These are phyloP conservation scores for Cardiocondyla obscurior DNA, from an alignment of 1,140 invertebrate genomes.

Conservation along the genomic window DNA sequence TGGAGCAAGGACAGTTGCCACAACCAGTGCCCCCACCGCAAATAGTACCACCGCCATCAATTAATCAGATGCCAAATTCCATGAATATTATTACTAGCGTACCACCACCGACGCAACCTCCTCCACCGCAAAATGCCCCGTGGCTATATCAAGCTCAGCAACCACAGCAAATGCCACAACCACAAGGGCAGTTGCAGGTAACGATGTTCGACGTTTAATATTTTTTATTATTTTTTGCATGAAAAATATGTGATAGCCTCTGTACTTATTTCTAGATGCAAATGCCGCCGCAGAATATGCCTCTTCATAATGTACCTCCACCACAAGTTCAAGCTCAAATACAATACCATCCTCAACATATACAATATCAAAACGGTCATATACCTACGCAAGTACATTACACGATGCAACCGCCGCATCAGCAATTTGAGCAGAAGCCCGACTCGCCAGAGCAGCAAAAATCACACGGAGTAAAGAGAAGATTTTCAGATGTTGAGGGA, in stretches of 20 bases:
- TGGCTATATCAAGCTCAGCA: constrained; percentile 80
- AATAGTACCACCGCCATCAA: constrained; percentile 80
- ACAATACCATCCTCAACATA: constrained; percentile 80
- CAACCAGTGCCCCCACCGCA: constrained; percentile 82
- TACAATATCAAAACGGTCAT: constrained; percentile 82
- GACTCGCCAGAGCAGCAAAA: constrained; percentile 80
- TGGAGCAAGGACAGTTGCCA: constrained; percentile 77
- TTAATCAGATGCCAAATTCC: constrained; percentile 78
- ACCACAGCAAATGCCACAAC: constrained; percentile 70
- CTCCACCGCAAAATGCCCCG: constrained; percentile 78
- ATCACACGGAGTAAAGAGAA: constrained; percentile 80
- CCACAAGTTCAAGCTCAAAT: constrained; percentile 80
- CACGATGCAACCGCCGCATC: constrained; percentile 78
- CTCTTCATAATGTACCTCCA: constrained; percentile 76
- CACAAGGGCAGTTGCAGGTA: constrained; percentile 80
- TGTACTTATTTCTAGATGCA: constrained; percentile 63
- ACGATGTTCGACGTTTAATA: background rate
- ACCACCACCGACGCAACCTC: constrained; percentile 80
- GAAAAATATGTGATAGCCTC: constrained; percentile 18
- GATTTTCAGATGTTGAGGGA: constrained; percentile 81
- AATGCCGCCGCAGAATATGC: constrained; percentile 73
- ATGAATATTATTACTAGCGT: constrained; percentile 81
- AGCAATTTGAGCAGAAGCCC: constrained; percentile 76
- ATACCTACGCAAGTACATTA: constrained; percentile 81
- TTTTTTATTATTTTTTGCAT: background rate